Conservation (phyloP, 2,113 vertebrate genomes). For the Cyprinodon variegatus region DNA sequence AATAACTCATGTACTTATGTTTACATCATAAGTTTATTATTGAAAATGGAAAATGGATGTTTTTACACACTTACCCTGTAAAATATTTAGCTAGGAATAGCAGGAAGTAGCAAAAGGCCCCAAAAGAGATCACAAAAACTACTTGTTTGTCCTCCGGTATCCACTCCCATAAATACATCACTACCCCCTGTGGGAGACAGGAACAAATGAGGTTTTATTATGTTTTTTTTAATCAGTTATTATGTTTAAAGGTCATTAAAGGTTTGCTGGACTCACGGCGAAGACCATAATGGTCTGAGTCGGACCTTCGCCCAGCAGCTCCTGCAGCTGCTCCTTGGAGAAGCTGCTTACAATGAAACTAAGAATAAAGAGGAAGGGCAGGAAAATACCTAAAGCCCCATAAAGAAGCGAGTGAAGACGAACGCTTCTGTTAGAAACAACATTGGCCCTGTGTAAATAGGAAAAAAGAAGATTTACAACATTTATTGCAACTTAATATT, state of each 20-base stretch:
- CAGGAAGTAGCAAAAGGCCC: slow-evolving; percentile 75
- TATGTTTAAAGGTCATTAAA: neutral
- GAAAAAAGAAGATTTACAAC: neutral
- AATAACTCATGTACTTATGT: neutral
- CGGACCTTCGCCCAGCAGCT: slow-evolving; percentile 72
- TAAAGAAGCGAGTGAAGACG: slow-evolving; percentile 76
- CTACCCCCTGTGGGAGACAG: slow-evolving; percentile 63
- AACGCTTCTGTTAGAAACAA: slow-evolving; percentile 71
- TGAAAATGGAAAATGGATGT: neutral
- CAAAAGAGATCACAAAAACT: slow-evolving; percentile 71
- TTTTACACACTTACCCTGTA: slow-evolving; percentile 70
- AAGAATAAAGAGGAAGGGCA: slow-evolving; percentile 75
- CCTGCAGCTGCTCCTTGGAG: slow-evolving; percentile 66
- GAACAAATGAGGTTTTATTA: neutral
- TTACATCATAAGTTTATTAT: neutral
- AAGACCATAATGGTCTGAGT: slow-evolving; percentile 45
- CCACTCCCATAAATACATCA: slow-evolving; percentile 80
- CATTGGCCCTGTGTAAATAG: slow-evolving; percentile 66
- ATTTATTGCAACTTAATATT: slow-evolving; percentile 5
- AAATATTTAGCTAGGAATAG: slow-evolving; percentile 78
- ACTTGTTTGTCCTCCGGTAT: slow-evolving; percentile 83
- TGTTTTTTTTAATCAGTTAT: neutral
- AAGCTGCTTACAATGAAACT: slow-evolving; percentile 77
- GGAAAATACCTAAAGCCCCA: slow-evolving; percentile 71
- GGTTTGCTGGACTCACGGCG: slow-evolving; percentile 53